Conservation (phyloP, 2,888 invertebrate species). For the Nemotelus nigrinus region DNA sequence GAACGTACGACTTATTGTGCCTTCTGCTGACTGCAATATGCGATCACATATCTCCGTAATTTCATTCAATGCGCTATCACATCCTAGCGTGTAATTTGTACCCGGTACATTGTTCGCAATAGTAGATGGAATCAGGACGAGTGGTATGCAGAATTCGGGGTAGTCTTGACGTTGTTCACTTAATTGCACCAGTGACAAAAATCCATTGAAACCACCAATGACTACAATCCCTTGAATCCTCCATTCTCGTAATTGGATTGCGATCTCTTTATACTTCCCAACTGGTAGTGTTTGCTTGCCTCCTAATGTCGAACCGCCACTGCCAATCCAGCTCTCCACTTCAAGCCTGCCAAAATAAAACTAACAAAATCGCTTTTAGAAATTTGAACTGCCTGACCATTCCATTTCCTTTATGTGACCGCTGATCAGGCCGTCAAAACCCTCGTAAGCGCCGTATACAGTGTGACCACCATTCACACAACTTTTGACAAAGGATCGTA, state of each 20-base stretch:
- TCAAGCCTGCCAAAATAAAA: slow-evolving; percentile 63
- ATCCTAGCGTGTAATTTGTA: slow-evolving; percentile 95
- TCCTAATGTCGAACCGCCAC: slow-evolving; percentile 95
- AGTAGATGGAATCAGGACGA: slow-evolving; percentile 94
- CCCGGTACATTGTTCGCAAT: slow-evolving; percentile 99
- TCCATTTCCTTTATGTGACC: slow-evolving; percentile 86
- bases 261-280: slow-evolving; percentile 81
- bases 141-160: slow-evolving; percentile 91
- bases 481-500: slow-evolving; percentile 95
- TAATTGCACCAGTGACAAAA: slow-evolving; percentile 64
- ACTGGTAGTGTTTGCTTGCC: slow-evolving; percentile 94
- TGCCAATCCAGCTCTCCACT: slow-evolving; percentile 96
- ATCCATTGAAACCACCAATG: slow-evolving; percentile 96
- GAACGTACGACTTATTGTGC: slow-evolving; percentile 96
- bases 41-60: slow-evolving; percentile 97
- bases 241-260: slow-evolving; percentile 84
- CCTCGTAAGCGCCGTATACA: slow-evolving; percentile 93
- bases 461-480: slow-evolving; percentile 94
- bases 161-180: slow-evolving; percentile 65
- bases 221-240: slow-evolving; percentile 89
- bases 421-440: slow-evolving; percentile 91
- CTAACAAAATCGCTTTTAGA: too few species aligned
- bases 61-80: slow-evolving; percentile 98
- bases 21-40: slow-evolving; percentile 98
- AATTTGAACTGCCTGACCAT: slow-evolving; percentile 74